Evolutionary conservation across 2,888 invertebrate species (phyloP), one percentile per base, ranked within the genome.

Genomic region (Xestia c-nigrum): DNA sequence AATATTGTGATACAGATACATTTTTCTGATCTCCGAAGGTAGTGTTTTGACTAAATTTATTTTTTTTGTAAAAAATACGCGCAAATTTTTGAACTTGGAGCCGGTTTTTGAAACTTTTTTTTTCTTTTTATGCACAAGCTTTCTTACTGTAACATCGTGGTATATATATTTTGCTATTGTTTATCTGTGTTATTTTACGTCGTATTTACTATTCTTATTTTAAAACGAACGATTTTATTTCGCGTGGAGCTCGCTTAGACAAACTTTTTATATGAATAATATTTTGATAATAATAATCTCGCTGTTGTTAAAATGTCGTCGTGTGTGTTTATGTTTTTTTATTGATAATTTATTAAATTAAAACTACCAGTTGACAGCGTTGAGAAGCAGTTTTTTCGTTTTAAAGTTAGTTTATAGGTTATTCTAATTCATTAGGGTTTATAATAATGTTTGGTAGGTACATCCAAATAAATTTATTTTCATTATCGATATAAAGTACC

Each of bases 21-120:
- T 91, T 93, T 89, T 85, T 90, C 83, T 91, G 93, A 94, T 94
- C 92, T 93, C 91, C 89, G 77, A 90, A 94, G 92, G 92, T 93
- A 91, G 90, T 89, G 88, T 88, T 85, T 57, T 85, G 76, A 61
- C 70, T 40, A 82, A 64, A 80, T 82, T 86, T 31, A 70, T 76
- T 83, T 84, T 83, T 55, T 14, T 72, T 40, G 38, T 70, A 57
- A 78, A 71, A 77, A 73, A 74, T 83, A 71, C 81, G 77, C 76
- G 73, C 72, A 80, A 78, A 40, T 69, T 86, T 81, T 74, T 80
- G 31, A 76, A 78, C 68, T 61, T 79, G 85, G 85, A 90, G 90
- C 90, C 88, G 90, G 90, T 89, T 89, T 87, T 88, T 87, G 61
- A 72, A 66, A 61, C 67, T 77, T 86, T 80, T 88, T 90, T 89